A percentile compares a stretch with the other conserved stretches of the same genome.
These are phyloP conservation scores for Caenorhabditis latens DNA, from an alignment of 1,140 invertebrate genomes.

Conservation along the genomic window DNA sequence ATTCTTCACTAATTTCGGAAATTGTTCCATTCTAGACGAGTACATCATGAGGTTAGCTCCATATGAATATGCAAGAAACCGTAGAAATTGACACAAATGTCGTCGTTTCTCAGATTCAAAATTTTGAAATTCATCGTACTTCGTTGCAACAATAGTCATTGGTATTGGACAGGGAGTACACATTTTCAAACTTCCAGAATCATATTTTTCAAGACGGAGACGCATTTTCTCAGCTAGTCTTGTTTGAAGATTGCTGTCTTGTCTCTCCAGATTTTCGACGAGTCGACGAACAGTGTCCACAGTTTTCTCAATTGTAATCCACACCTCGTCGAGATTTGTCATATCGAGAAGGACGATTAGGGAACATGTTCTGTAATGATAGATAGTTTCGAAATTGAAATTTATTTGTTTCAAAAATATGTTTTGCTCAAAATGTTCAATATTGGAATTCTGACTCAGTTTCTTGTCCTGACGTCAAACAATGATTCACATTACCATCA, in stretches of 20 bases:
- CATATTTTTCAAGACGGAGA: slow-evolving; percentile 34
- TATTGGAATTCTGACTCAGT: too few relatives aligned
- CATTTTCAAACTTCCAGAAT: slow-evolving; percentile 15
- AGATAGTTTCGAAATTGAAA: too few relatives aligned
- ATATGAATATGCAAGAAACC: slow-evolving; percentile 55
- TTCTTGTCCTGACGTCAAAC: too few relatives aligned
- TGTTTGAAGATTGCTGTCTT: slow-evolving; percentile 13
- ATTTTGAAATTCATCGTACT: slow-evolving; percentile 64
- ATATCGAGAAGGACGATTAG: slow-evolving; percentile 41
- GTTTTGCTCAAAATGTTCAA: too few relatives aligned
- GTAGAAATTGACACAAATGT: slow-evolving; percentile 38
- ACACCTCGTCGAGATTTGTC: slow-evolving; percentile 46
- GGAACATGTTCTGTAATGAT: slow-evolving; percentile 40
- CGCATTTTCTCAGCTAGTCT: slow-evolving; percentile 11
- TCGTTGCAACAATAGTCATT: slow-evolving; percentile 43
- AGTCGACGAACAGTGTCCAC: slow-evolving; percentile 7
- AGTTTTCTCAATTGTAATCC: slow-evolving; percentile 42
- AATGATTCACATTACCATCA: too few relatives aligned
- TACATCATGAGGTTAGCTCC: slow-evolving; percentile 55
- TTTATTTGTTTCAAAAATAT: too few relatives aligned
- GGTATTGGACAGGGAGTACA: slow-evolving; percentile 48
- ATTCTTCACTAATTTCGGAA: slow-evolving; percentile 36
- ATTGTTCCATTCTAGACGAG: slow-evolving; percentile 42
- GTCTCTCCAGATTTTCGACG: not conserved
- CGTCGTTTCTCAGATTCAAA: slow-evolving; percentile 62